Percentiles rank a stretch among this genome's conserved stretches.
These are phyloP conservation scores for Drosophila suboccidentalis DNA, from an alignment of 2,888 invertebrate species.

Conservation along the genomic window DNA sequence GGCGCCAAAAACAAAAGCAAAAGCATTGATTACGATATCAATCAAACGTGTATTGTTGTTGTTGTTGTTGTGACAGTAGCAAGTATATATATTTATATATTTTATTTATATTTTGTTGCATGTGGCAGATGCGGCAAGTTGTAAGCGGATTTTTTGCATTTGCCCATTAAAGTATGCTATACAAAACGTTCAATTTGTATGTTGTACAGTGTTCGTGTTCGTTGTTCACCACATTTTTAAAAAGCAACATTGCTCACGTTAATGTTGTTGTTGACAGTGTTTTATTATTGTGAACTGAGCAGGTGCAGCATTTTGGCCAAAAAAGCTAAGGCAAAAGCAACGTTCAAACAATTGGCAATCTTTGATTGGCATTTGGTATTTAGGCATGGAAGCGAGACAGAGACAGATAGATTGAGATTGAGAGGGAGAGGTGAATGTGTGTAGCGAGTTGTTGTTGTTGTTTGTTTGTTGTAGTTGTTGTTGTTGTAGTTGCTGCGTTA, in stretches of 20 bases:
- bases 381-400: conserved; percentile 22
- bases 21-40: conserved; percentile 75
- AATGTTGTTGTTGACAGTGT: conserved; percentile 30
- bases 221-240: conserved; percentile 56
- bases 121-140: conserved; percentile 32
- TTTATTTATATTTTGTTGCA: conserved; percentile 3
- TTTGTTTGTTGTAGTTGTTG: conserved; percentile 19
- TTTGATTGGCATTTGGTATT: conserved; percentile 13
- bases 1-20: conserved; percentile 70
- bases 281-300: conserved; percentile 20
- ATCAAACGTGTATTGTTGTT: conserved; percentile 57
- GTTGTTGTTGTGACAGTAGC: conserved; percentile 15
- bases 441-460: conserved; percentile 16
- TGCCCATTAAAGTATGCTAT: conserved; percentile 77
- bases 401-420: conserved; percentile 3
- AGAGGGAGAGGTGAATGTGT: conserved; percentile 9
- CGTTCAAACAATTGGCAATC: conserved; percentile 44
- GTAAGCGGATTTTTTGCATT: conserved; percentile 45
- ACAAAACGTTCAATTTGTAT: conserved; percentile 48
- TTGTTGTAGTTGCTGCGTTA: conserved; percentile 41
- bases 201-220: conserved; percentile 73
- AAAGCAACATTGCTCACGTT: conserved; percentile 22
- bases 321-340: conserved; percentile 54
- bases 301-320: conserved; percentile 43
- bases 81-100: conserved; percentile 11